Evolutionary conservation across 2,113 vertebrate genomes (phyloP).

Genomic region (Dicaeum eximium): DNA sequence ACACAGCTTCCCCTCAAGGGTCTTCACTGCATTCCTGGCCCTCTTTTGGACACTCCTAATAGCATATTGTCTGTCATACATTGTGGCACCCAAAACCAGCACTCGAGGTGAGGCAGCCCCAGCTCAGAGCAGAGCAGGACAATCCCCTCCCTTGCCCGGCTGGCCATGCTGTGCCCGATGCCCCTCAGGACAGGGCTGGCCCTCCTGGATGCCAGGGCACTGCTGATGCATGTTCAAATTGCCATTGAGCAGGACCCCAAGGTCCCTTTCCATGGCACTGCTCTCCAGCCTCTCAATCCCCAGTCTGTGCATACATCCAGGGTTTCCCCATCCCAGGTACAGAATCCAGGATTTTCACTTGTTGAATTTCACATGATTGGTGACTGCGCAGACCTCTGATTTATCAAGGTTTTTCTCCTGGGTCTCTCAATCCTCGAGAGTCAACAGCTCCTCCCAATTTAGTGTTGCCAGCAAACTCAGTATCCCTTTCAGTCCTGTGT

Average conservation of each 20-base stretch:
- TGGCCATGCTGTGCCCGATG: fast-evolving
- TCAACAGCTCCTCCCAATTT: neutral
- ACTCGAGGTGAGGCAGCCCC: fast-evolving
- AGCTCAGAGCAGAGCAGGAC: fast-evolving
- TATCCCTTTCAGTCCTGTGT: neutral
- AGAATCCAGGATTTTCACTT: fast-evolving
- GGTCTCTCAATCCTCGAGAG: neutral
- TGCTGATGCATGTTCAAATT: fast-evolving
- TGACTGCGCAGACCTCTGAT: neutral
- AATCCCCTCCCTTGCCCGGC: fast-evolving
- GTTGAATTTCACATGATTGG: neutral
- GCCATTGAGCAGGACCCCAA: fast-evolving
- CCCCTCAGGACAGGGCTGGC: fast-evolving
- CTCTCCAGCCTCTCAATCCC: neutral
- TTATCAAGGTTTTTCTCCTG: neutral
- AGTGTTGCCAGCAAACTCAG: neutral
- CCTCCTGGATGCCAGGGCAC: neutral
- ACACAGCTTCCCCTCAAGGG: fast-evolving
- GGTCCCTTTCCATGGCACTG: neutral
- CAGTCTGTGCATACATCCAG: neutral
- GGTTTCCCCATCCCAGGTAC: neutral
- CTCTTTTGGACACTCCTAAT: neutral
- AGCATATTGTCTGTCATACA: fast-evolving
- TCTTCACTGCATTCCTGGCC: fast-evolving
- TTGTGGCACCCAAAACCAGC: neutral